Evolutionary conservation across 2,888 invertebrate genomes (phyloP).

Genomic region (Mellilla xanthometata): DNA sequence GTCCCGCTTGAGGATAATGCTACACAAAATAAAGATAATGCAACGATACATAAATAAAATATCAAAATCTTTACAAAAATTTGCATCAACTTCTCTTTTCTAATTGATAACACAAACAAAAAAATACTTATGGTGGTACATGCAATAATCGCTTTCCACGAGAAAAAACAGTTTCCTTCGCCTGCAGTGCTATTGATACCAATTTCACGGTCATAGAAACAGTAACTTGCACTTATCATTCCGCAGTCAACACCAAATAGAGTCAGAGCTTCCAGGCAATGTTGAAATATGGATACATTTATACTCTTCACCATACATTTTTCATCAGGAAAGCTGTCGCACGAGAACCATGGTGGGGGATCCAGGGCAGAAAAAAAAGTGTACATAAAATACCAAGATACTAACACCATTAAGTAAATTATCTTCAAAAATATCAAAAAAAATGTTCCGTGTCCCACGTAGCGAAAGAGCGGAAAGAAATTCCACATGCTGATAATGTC

Average conservation of each 20-base stretch:
- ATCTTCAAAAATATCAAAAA: constrained; percentile 55
- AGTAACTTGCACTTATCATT: constrained; percentile 63
- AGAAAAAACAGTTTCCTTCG: constrained; percentile 40
- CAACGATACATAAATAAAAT: constrained; percentile 44
- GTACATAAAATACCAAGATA: constrained; percentile 65
- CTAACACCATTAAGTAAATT: constrained; percentile 51
- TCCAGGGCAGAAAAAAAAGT: constrained; percentile 55
- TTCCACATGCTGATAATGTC: constrained; percentile 62
- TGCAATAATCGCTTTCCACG: constrained; percentile 55
- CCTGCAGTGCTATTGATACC: constrained; percentile 48
- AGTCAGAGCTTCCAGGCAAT: constrained; percentile 62
- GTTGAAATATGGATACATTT: constrained; percentile 65
- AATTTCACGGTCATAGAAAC: constrained; percentile 64
- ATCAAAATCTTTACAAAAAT: constrained; percentile 44
- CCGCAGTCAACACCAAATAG: constrained; percentile 64
- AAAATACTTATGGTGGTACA: constrained; percentile 38
- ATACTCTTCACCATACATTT: constrained; percentile 69
- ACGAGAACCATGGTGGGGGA: constrained; percentile 66
- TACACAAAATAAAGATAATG: constrained; percentile 56
- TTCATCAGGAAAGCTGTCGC: constrained; percentile 50
- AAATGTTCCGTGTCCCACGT: constrained; percentile 56
- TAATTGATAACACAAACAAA: constrained; percentile 56
- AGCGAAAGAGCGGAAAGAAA: constrained; percentile 61
- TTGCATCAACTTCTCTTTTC: constrained; percentile 52
- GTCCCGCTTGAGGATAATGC: constrained; percentile 60